Evolutionary conservation across 2,888 invertebrate species (phyloP).

Genomic region (Nemotelus pantherinus): DNA sequence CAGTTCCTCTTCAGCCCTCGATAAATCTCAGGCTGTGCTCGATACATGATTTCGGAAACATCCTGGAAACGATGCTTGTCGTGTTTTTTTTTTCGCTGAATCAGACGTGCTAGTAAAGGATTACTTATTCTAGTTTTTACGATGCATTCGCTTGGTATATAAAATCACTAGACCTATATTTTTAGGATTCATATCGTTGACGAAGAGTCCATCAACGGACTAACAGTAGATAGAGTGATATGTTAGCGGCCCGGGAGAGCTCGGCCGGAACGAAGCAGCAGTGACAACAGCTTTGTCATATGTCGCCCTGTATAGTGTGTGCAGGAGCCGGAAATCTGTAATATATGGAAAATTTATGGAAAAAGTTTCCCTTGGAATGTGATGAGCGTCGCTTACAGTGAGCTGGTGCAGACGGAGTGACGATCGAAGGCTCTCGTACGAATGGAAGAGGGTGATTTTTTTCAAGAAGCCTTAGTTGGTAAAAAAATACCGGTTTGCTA

Average conservation of each 20-base stretch:
- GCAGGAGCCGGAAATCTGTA: conserved; percentile 19
- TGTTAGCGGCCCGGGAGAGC: background rate
- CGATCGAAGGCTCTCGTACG: too few species aligned
- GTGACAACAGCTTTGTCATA: background rate
- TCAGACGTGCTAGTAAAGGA: conserved; percentile 21
- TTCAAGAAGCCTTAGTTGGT: too few species aligned
- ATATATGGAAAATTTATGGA: conserved; percentile 32
- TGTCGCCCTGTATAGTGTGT: background rate
- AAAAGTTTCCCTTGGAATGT: conserved; percentile 12
- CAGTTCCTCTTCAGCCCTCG: background rate
- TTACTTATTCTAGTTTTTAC: conserved; percentile 36
- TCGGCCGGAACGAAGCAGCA: too few species aligned
- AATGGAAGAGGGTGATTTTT: too few species aligned
- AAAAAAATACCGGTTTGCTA: too few species aligned
- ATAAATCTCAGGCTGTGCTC: background rate
- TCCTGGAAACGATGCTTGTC: background rate
- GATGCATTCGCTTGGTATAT: conserved; percentile 28
- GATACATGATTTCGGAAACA: background rate
- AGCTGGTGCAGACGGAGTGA: conserved; percentile 3
- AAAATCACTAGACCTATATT: conserved; percentile 42
- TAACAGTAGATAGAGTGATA: background rate
- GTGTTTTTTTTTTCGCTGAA: conserved; percentile 17
- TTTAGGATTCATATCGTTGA: conserved; percentile 36
- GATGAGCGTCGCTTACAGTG: conserved; percentile 13
- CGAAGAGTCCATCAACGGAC: conserved; percentile 1